These are phyloP conservation scores for Thryonomys swinderianus DNA, from an alignment of 2,113 vertebrate genomes.

Conservation along the genomic window DNA sequence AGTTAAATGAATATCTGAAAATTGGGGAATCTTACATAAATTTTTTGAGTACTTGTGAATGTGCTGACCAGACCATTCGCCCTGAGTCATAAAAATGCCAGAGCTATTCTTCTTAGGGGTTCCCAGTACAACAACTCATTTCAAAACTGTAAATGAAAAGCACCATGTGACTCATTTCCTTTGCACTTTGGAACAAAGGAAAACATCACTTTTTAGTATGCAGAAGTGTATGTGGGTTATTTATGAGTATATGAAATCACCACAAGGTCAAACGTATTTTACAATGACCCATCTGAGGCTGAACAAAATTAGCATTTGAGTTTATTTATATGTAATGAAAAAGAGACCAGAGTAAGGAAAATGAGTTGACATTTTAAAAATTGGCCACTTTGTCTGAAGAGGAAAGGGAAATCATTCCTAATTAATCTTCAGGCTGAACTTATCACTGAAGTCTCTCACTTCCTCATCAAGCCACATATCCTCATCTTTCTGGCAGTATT, in stretches of 20 bases:
- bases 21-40: slow-evolving; percentile 17
- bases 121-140: not conserved
- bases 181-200: slow-evolving; percentile 48
- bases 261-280: not conserved
- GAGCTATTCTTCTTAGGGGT: not conserved
- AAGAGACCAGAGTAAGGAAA: not conserved
- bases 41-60: not conserved
- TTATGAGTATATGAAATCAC: not conserved
- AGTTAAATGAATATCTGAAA: not conserved
- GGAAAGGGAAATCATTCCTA: not conserved
- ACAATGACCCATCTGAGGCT: not conserved
- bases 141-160: slow-evolving; percentile 23
- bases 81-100: not conserved
- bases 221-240: not conserved
- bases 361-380: not conserved
- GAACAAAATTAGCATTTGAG: slow-evolving; percentile 5
- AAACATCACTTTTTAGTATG: not conserved
- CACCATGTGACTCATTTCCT: not conserved
- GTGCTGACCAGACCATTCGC: not conserved
- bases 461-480: not conserved
- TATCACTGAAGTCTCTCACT: not conserved
- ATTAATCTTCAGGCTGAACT: slow-evolving; percentile 1
- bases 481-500: not conserved
- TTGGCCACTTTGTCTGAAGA: slow-evolving; percentile 17
- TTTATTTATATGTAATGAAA: slow-evolving; percentile 24